Base-by-base conservation (phyloP, 2,888 invertebrate genomes). In the Lacanobia oleracea region DNA sequence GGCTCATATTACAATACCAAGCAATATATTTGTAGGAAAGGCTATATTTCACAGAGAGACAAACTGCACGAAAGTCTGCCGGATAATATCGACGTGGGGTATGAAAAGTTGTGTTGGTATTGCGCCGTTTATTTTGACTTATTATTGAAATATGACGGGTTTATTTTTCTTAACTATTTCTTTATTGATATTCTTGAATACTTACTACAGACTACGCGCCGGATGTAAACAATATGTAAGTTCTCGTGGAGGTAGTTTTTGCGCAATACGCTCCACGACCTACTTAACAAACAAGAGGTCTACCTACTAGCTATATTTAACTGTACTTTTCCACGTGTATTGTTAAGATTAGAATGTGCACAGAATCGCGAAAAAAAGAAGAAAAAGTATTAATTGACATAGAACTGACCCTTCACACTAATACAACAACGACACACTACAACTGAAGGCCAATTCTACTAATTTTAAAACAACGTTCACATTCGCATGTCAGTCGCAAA, bases 11-110 rank as follows among this genome's bases (percentile, higher is more conserved):
- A 75, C 77, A 70, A 66, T 77, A 77, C 57, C 57, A 12, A 59
- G 75, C 77, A 51, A 77, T 75, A 79, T 81, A 77, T 78, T 71
- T 64, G 77, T 64, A 54, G 23, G 45, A 67, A 50, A 59, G 56
- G 70, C 72, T 60, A 82, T 84, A 84, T 81, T 77, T 84, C 53
- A 82, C 63, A 23, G 8, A 54, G 56, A 72, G 73, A 84, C 77
- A 84, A 77, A 84, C 60, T 85, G 77, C 74, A 72, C 27, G 61
- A 82, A 77, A 77, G 23, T 71, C 68, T 56, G 16, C 27, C 67
- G 68, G 67, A 79, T 82, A 74, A 68, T 72, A 79, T 79, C 63
- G 65, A 74, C 67, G 76, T 43, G 45, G 62, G 69, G 63, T 68
- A 70, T 74, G 54, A 74, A 65, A 59, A 69, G 65, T 77, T 66